Base-by-base conservation (phyloP, 2,113 vertebrate genomes). In the Synchiropus splendidus region DNA sequence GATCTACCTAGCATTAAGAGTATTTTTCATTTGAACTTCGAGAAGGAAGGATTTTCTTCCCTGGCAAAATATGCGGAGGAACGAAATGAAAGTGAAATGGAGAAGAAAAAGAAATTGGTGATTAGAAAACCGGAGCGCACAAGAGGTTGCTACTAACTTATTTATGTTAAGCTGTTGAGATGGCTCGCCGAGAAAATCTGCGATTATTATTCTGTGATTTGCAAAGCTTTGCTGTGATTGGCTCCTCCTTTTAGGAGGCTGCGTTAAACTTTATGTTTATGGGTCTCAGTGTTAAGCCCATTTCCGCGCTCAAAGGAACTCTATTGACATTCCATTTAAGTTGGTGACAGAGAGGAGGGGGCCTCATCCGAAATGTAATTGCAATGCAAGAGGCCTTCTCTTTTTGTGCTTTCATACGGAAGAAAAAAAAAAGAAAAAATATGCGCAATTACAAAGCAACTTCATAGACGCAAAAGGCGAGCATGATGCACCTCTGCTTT, bases 291-390 rank as follows among this genome's bases (percentile, higher is more conserved):
- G 59, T 75, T 77, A 75, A 84, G 61, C 74, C 48, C 72, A 80
- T 79, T 83, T 80, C 57, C 79, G 79, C 44, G 51, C 64, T 82
- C 43, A 70, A 57, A 60, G 47, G 67, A 67, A 64, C 21, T 27
- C 21, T 80, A 82, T 75, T 75, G 74, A 72, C 73, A 54, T 78
- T 77, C 65, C 56, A 77, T 81, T 83, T 79, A 77, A 72, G 70
- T 67, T 68, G 79, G 74, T 39, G 55, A 73, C 56, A 60, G 64
- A 18, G 43, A 65, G 53, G 60, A 64, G 65, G 72, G 52, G 50
- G 44, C 73, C 70, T 74, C 63, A 66, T 71, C 69, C 71, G 60
- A 60, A 71, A 69, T 61, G 54, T 63, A 65, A 72, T 72, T 67
- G 67, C 51, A 78, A 67, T 53, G 54, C 39, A 67, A 30, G 51